Base-by-base conservation (phyloP, 2,888 invertebrate species). In the Cotesia congregata region DNA sequence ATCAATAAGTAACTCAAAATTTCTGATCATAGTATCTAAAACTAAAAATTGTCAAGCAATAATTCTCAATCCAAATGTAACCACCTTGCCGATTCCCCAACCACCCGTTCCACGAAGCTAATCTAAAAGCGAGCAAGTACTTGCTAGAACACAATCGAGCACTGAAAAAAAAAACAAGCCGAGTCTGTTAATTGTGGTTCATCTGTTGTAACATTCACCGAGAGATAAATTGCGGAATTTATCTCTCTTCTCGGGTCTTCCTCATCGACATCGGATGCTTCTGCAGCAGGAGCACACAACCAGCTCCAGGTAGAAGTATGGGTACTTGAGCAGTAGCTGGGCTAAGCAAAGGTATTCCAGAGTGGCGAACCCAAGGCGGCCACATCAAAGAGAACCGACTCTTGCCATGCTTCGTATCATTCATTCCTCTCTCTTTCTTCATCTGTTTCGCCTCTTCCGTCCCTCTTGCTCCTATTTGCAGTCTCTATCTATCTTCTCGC, bases 381-480 rank as follows among this genome's bases (percentile, higher is more conserved):
- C 87, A 88, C 86, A 86, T 88, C 88, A 88, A 88, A 88, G 88
- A 3, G 84, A 80, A 83, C 84, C 86, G 85, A 86, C 86, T 86
- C 86, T 84, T 78, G 84, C 85, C 84, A 86, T 83, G 84, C 41
- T 17, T 75, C 40, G 71, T 50, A 30, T 59, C 39, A 9, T 50
- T 50, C 71, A 65, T 64, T 59, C 38, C 9, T 50, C 12, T 50
- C 50, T 50, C 50, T 12, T 50, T 50, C 12, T 12, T 12, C 59
- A n/a, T 41, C 12, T 50, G 50, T 12, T 50, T 12, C 12, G 12
- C 12, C 12, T 64, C 5, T 64, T 64, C 1, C 30, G 30, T 30
- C 30, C 30, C 15, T 62, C 65, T 20, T 64, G 30, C 30, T 60
- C 17, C 17, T 6, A 12, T 17, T 60, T 15, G 64, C 17, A 12